Conservation (phyloP, 2,888 invertebrate species). For the Notocelia uddmanniana region DNA sequence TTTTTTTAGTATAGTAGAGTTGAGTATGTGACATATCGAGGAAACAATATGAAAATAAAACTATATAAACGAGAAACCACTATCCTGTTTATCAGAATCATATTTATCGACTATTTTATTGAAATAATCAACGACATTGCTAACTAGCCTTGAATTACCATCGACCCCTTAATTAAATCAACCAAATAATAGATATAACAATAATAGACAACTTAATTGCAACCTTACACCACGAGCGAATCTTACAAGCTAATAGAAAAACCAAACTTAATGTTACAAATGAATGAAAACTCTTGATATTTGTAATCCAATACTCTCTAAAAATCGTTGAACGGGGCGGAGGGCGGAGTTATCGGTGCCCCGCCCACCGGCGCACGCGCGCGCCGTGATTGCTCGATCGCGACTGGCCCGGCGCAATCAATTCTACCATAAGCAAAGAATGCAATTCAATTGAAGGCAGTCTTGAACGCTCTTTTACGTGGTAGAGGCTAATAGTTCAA, state of each 20-base stretch:
- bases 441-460: constrained; percentile 75
- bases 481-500: constrained; percentile 67
- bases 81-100: neutral
- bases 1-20: no score
- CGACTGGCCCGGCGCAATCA: constrained; percentile 68
- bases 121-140: neutral
- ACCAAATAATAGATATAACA: neutral
- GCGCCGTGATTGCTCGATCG: constrained; percentile 67
- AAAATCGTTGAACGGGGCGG: constrained; percentile 69
- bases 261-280: constrained; percentile 12
- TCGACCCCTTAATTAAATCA: no score
- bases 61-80: neutral
- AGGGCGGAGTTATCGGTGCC: constrained; percentile 60
- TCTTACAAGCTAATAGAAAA: constrained; percentile 22
- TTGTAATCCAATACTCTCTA: constrained; percentile 73
- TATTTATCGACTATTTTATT: neutral
- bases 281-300: constrained; percentile 59
- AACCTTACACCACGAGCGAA: constrained; percentile 21
- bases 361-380: constrained; percentile 65
- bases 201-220: constrained; percentile 12
- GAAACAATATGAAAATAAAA: neutral
- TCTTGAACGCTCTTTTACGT: constrained; percentile 70
- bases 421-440: constrained; percentile 61
- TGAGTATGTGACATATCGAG: neutral
- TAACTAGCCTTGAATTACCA: neutral